Percentiles rank a stretch among this genome's conserved stretches.
Conservation (phyloP, 2,888 invertebrate genomes). For the Vandiemenella viatica region DNA sequence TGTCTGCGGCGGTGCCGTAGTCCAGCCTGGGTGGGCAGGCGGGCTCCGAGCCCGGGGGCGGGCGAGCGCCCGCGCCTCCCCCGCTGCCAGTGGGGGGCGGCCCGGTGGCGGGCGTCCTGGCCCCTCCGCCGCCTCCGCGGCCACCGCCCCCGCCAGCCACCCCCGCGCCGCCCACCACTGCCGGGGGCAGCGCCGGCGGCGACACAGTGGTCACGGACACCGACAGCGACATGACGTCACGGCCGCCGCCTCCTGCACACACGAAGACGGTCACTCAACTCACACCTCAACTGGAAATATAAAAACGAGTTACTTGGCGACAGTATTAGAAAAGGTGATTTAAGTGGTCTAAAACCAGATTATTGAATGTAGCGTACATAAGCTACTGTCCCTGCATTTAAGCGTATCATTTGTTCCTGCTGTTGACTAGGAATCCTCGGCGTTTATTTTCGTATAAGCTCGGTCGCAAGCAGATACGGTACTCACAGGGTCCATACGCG, state of each 20-base stretch:
- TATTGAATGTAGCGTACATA: too few relatives aligned
- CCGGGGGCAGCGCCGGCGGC: not conserved
- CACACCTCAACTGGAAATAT: too few relatives aligned
- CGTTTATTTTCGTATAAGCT: too few relatives aligned
- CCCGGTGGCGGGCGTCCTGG: slow-evolving; percentile 32
- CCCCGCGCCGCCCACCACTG: not conserved
- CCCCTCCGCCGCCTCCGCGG: slow-evolving; percentile 41
- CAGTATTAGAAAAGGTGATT: too few relatives aligned
- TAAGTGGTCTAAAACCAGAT: too few relatives aligned
- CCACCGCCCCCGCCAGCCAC: slow-evolving; percentile 22
- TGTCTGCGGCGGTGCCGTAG: slow-evolving; percentile 42
- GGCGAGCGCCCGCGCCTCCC: slow-evolving; percentile 18
- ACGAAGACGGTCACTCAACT: too few relatives aligned
- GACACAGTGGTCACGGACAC: not conserved
- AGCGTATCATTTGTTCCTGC: too few relatives aligned
- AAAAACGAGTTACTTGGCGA: too few relatives aligned
- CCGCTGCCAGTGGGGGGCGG: slow-evolving; percentile 31
- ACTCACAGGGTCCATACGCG: too few relatives aligned
- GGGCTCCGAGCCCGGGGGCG: slow-evolving; percentile 9
- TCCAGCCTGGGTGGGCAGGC: slow-evolving; percentile 26
- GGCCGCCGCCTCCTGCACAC: not conserved
- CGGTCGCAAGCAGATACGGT: too few relatives aligned
- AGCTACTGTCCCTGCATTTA: too few relatives aligned
- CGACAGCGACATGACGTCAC: not conserved
- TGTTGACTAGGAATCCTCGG: too few relatives aligned